These are phyloP conservation scores for Ceratotherium simum DNA, from an alignment of 2,113 vertebrate genomes.

Conservation along the genomic window DNA sequence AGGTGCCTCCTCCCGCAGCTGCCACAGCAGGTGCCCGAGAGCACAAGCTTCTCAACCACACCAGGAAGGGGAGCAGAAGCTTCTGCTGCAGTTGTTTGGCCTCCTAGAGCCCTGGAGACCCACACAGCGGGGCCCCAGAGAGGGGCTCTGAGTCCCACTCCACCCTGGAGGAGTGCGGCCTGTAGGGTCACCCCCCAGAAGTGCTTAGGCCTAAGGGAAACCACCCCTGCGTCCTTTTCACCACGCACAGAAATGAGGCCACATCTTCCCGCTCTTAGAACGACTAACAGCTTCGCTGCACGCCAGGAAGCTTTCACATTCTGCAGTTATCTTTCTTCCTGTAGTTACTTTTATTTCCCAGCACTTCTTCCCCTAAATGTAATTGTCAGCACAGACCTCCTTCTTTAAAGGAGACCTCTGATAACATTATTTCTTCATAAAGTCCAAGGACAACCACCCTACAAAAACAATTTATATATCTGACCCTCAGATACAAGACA, in stretches of 20 bases:
- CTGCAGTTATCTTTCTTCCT: background rate
- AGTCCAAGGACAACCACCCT: background rate
- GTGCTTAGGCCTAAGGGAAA: background rate
- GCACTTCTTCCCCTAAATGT: background rate
- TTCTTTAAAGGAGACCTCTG: background rate
- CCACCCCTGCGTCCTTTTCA: background rate
- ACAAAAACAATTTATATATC: background rate
- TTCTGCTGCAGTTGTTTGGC: background rate
- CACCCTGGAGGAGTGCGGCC: too few species aligned
- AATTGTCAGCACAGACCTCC: background rate
- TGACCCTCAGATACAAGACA: background rate
- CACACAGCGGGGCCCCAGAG: too few species aligned
- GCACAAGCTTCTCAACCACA: background rate
- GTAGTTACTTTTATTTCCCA: background rate
- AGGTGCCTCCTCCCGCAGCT: background rate
- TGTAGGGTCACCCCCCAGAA: background rate
- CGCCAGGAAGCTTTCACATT: background rate
- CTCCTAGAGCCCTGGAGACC: background rate
- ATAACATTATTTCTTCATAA: background rate
- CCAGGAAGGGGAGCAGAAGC: background rate
- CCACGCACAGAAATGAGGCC: background rate
- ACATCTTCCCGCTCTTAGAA: accelerated
- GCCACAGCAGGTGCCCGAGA: background rate
- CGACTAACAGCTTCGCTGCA: accelerated
- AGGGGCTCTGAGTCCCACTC: background rate